Percentiles rank a stretch among this genome's conserved stretches.
Evolutionary conservation across 2,113 vertebrate species (phyloP).

Genomic region (Catagonus wagneri): DNA sequence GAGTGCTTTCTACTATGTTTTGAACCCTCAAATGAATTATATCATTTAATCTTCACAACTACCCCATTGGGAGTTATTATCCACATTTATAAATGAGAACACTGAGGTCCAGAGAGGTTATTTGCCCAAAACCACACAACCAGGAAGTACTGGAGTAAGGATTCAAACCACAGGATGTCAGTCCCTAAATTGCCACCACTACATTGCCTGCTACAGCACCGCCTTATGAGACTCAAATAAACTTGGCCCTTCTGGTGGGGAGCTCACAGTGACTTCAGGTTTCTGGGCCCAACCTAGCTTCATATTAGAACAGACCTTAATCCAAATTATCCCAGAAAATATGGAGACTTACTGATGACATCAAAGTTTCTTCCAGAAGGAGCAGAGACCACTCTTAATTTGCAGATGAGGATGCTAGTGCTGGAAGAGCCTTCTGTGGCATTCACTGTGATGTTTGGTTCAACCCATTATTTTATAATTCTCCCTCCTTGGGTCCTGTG

Average conservation of each 20-base stretch:
- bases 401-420: background rate
- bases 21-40: constrained; percentile 22
- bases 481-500: background rate
- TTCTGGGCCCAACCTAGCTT: background rate
- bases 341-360: background rate
- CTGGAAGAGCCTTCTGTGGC: background rate
- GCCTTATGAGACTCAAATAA: background rate
- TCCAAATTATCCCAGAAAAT: constrained; percentile 12
- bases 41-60: background rate
- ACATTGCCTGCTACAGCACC: background rate
- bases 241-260: background rate
- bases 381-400: background rate
- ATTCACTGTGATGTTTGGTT: background rate
- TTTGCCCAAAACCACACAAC: constrained; percentile 29
- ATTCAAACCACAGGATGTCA: background rate
- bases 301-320: background rate
- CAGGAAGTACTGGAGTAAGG: background rate
- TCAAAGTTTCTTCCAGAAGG: constrained; percentile 21
- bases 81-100: background rate
- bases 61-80: background rate
- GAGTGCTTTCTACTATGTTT: background rate
- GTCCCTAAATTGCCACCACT: background rate
- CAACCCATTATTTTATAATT: background rate
- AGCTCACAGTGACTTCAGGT: constrained; percentile 16
- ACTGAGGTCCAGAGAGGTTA: background rate